Base-by-base conservation (phyloP, 2,888 invertebrate genomes). In the Halictus ligatus region DNA sequence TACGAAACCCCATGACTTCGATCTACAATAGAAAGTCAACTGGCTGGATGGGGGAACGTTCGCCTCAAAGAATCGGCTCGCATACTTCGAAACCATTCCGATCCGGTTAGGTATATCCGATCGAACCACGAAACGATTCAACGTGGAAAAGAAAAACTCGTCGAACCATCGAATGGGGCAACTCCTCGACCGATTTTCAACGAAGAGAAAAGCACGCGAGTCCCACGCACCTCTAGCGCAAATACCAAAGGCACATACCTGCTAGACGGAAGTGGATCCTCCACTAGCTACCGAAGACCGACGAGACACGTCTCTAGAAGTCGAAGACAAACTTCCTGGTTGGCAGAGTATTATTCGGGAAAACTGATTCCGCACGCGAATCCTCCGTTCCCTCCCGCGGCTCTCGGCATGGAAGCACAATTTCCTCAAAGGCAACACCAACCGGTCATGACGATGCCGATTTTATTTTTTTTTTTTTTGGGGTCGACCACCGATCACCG, bases 21-120 rank as follows among this genome's bases (percentile, higher is more conserved):
- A 83, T 76, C 84, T 74, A 84, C 79, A 84, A 85, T 85, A 85
- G 85, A 85, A 85, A 85, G 85, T 84, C 84, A 79, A 84, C 75
- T 83, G 60, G 43, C 75, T 25, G 21, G 73, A 43, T 48, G 46
- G 58, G 71, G 78, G 25, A 83, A 75, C 74, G 54, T 50, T 60
- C 75, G 12, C n/a, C 18, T 43, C 50, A 10, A 21, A 71, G 71
- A 35, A 75, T 18, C 54, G 21, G 2, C 35, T n/a, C 29, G 60
- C 78, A 75, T 72, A 54, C 75, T n/a, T 54, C 40, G 74, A 40
- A 40, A 25, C 54, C 0, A 72, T 74, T 40, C 25, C 25, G n/a
- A 75, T 40, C 58, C 69, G 43, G 50, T 46, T 35, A 21, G 29
- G 35, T 29, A 58, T 29, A 48, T 54, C 64, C 72, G n/a, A 54